Conservation (phyloP, 2,888 invertebrate genomes). For the Deroplatys truncata region DNA sequence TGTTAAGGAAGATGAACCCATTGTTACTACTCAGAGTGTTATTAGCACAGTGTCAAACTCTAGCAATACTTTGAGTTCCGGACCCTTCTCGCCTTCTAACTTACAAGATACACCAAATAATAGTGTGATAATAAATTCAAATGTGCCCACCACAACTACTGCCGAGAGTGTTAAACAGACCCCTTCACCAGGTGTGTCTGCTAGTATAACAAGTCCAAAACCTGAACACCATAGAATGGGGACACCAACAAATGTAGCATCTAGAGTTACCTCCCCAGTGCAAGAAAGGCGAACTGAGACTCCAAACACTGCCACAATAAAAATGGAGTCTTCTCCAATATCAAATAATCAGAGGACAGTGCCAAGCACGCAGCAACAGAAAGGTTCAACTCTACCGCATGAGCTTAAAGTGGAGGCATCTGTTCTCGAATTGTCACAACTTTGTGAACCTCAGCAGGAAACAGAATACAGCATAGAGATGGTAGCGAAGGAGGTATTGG, state of each 20-base stretch:
- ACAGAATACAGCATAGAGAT: conserved; percentile 70
- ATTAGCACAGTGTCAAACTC: not conserved
- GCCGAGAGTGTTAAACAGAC: conserved; percentile 3
- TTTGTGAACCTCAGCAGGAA: conserved; percentile 61
- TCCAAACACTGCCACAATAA: not conserved
- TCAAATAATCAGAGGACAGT: not conserved
- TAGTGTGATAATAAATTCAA: not conserved
- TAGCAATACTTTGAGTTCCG: conserved; percentile 45
- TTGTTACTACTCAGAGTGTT: not conserved
- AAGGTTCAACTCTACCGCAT: not conserved
- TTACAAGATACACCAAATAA: conserved; percentile 35
- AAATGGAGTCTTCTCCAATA: not conserved
- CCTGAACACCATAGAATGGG: not conserved
- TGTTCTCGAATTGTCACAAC: conserved; percentile 59
- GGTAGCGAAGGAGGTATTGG: conserved; percentile 68
- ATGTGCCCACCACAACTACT: not conserved
- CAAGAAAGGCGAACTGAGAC: conserved; percentile 1
- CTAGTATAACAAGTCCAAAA: not conserved
- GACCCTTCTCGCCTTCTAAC: conserved; percentile 54
- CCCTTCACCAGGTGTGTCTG: not conserved
- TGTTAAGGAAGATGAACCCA: conserved; percentile 40
- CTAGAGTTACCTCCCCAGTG: not conserved
- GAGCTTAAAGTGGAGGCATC: conserved; percentile 37
- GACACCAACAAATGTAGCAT: not conserved
- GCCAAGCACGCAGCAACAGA: not conserved